A percentile compares a stretch with the other conserved stretches of the same genome.
phyloP scores from a whole-genome alignment of 2,797 vertebrate species.

The Staurois parvus region DNA sequence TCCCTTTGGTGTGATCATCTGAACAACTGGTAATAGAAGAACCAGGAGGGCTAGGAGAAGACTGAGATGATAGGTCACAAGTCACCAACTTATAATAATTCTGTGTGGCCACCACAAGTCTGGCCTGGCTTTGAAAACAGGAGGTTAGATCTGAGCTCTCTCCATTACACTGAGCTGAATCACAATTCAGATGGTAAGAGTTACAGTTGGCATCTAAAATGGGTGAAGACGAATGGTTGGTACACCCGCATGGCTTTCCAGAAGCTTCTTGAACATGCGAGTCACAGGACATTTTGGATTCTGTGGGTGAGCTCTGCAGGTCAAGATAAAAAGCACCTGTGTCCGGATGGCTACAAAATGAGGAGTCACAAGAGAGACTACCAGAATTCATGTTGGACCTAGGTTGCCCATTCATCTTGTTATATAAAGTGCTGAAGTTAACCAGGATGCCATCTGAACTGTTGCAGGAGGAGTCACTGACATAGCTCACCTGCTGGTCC shows the following conservation, averaged over 20 bases:
- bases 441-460: slow-evolving; percentile 94
- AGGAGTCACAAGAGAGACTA: slow-evolving; percentile 82
- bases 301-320: slow-evolving; percentile 89
- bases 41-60: slow-evolving; percentile 90
- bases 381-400: slow-evolving; percentile 80
- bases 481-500: slow-evolving; percentile 85
- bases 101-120: slow-evolving; percentile 93
- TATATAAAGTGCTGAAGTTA: slow-evolving; percentile 96
- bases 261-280: slow-evolving; percentile 75
- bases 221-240: slow-evolving; percentile 78
- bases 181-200: slow-evolving; percentile 84
- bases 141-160: slow-evolving; percentile 84
- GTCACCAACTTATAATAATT: slow-evolving; percentile 99
- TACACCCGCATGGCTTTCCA: slow-evolving; percentile 73
- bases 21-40: slow-evolving; percentile 95
- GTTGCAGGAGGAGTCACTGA: slow-evolving; percentile 95
- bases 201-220: slow-evolving; percentile 96
- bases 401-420: slow-evolving; percentile 86
- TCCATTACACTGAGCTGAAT: slow-evolving; percentile 71
- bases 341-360: slow-evolving; percentile 80
- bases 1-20: slow-evolving; percentile 88
- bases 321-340: slow-evolving; percentile 94
- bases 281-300: slow-evolving; percentile 79
- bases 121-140: slow-evolving; percentile 93
- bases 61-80: slow-evolving; percentile 94